phyloP scores from a whole-genome alignment of 2,797 vertebrate genomes.

The Molossus molossus region DNA sequence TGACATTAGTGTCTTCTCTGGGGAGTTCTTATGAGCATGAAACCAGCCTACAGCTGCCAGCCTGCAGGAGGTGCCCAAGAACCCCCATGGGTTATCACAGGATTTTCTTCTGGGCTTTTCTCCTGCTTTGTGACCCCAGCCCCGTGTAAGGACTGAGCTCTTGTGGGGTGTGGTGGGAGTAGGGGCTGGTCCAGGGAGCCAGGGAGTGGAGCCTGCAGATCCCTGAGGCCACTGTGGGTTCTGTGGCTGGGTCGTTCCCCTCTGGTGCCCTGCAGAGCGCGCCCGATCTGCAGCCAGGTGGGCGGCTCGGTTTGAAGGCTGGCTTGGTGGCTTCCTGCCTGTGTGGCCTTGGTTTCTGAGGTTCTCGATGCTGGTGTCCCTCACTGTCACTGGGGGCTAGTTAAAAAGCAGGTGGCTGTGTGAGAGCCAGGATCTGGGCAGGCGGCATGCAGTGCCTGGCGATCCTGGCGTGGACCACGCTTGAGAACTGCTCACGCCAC shows the following conservation, averaged over 20 bases:
- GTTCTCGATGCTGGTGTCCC: slow-evolving; percentile 61
- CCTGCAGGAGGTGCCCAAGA: background rate
- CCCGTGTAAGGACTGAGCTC: background rate
- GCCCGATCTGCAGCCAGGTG: slow-evolving; percentile 73
- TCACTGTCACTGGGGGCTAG: slow-evolving; percentile 63
- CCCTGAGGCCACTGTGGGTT: slow-evolving; percentile 74
- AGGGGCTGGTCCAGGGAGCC: background rate
- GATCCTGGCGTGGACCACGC: fast-evolving
- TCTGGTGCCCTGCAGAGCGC: slow-evolving; percentile 64
- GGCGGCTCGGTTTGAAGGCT: slow-evolving; percentile 70
- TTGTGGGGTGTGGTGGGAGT: background rate
- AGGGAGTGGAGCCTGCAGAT: background rate
- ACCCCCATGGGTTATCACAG: background rate
- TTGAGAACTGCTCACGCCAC: background rate
- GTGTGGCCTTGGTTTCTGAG: slow-evolving; percentile 82
- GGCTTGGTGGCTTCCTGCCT: slow-evolving; percentile 81
- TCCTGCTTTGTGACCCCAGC: background rate
- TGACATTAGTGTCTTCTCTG: background rate
- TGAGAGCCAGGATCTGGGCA: background rate
- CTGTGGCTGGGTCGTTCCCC: slow-evolving; percentile 78
- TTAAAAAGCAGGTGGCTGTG: slow-evolving; percentile 49
- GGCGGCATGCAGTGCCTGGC: background rate
- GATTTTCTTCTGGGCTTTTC: background rate
- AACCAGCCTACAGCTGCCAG: background rate
- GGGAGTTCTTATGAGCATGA: background rate